Evolutionary conservation across 2,888 invertebrate species (phyloP), one percentile per base, ranked within the genome.

Genomic region (Hyposoter dolosus): DNA sequence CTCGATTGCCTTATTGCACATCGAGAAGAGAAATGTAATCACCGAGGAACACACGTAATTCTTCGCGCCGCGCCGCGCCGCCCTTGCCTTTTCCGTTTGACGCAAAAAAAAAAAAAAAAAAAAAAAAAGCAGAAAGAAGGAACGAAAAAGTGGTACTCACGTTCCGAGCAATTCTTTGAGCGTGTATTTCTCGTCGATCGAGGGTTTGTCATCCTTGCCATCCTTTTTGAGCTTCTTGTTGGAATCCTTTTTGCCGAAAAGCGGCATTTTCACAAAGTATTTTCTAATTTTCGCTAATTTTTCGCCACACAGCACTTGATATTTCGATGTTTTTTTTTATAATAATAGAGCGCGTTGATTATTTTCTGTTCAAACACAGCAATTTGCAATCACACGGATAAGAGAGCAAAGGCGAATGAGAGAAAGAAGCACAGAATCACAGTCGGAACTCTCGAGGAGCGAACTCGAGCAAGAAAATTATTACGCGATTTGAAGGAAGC

Each of bases 81-180:
- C 28, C 71, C 71, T 32, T 32, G 12, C 35, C 53, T 32, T 32
- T 32, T 10, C 9, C 15, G n/a, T 50, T 32, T 3, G 23, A 5
- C 6, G 40, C 9, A 5, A 12, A 47, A 60, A 19, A 40, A 77
- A 35, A n/a, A 53, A 32, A 1, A 28, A 10, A 5, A 12, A 47
- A 60, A 19, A 40, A 77, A 35, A n/a, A 53, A 32, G n/a, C n/a
- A n/a, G n/a, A 1, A 15, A n/a, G 35, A 28, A 28, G 28, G 15
- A 50, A 63, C 7, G 15, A 50, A 77, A 50, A 66, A 71, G 15
- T 12, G 56, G 77, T 78, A 95, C 96, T 96, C 96, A 97, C 96
- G 98, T 98, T 94, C 98, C 98, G 87, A 98, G 96, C 89, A 98
- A 95, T 94, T 98, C 98, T 95, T 98, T 98, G 89, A 98, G 95